Conservation (phyloP, 2,797 vertebrate genomes). For the Babyrousa celebensis region DNA sequence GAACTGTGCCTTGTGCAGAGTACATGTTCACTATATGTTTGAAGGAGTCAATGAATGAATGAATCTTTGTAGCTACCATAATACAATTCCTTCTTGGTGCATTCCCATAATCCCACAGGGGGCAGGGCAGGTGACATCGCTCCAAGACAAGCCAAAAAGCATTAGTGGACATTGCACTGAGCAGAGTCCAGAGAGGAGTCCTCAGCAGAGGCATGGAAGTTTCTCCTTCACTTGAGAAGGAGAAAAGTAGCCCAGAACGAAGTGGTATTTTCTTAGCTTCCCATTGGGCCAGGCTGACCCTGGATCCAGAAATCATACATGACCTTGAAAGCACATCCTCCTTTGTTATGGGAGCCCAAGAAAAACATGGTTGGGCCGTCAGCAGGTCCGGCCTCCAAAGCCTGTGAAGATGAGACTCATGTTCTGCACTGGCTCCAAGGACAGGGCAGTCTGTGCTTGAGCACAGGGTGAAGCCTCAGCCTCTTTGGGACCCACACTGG, state of each 20-base stretch:
- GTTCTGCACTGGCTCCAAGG: background rate
- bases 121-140: background rate
- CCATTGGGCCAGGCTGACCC: background rate
- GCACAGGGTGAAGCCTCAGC: background rate
- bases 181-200: background rate
- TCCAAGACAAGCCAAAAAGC: constrained; percentile 44
- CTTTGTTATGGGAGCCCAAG: background rate
- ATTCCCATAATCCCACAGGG: background rate
- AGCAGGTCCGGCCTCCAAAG: background rate
- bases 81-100: background rate
- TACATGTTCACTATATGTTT: background rate
- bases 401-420: background rate
- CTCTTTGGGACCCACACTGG: background rate
- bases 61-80: background rate
- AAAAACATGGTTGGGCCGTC: background rate
- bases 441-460: background rate
- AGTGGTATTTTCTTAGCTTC: background rate
- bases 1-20: background rate
- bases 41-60: background rate
- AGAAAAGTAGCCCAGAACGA: background rate
- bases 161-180: background rate
- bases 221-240: background rate
- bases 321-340: background rate
- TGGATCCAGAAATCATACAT: background rate
- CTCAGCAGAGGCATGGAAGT: background rate